Base-by-base conservation (phyloP, 1,140 invertebrate genomes). In the Euwallacea fornicatus region DNA sequence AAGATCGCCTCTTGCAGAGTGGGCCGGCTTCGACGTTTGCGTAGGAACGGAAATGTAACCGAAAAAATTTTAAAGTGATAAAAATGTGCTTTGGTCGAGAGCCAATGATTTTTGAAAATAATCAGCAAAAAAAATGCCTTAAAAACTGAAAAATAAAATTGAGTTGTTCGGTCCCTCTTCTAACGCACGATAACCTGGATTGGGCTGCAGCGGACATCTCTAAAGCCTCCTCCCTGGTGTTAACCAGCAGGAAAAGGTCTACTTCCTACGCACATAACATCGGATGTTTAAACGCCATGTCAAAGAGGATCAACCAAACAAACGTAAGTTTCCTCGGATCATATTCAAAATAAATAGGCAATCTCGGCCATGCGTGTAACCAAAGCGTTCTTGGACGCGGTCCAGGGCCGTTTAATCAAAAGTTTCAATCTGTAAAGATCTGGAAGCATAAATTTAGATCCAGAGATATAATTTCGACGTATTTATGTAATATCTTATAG, bases 401-500 rank as follows among this genome's bases (percentile, higher is more conserved):
- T 63, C 60, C 60, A 63, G 60, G 44, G 60, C 10, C 60, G 8
- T 63, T 63, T 63, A 44, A 63, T 63, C 58, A 60, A 60, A 63
- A 63, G 42, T 44, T 63, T 46, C 60, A 21, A 63, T 63, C 60
- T 63, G 46, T 7, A 43, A 41, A 63, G 60, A 63, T 44, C 42
- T 63, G 60, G 60, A 63, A 44, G 43, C 46, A 63, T 42, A 21
- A 21, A 63, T 63, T 63, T 63, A 63, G 60, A 43, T 63, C 41
- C 10, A 33, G 10, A 11, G 44, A 13, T 47, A 44, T 21, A 46
- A 46, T 63, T 63, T 63, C 42, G 42, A 42, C 42, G 43, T 63
- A 63, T 63, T 63, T 63, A 63, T 63, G 60, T 47, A 63, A 63
- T 63, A 63, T 60, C 58, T 60, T 63, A 50, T 50, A 11, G 60